Evolutionary conservation across 1,140 invertebrate genomes (phyloP).

Genomic region (Drosophila chauvacae): DNA sequence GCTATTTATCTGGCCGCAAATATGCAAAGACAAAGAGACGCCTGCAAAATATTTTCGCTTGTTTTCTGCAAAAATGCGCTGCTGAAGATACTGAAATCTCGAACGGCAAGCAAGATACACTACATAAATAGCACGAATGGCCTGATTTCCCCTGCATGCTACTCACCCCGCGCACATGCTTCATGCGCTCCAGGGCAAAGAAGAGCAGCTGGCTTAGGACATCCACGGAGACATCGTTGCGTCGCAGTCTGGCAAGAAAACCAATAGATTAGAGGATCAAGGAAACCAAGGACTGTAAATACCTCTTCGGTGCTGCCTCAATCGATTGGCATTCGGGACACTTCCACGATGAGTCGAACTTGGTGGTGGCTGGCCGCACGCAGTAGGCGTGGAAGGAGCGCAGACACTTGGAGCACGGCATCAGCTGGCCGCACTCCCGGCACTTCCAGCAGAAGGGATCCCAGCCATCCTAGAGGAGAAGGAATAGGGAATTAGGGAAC

Average conservation of each 20-base stretch:
- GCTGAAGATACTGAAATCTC: constrained; percentile 54
- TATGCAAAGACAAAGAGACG: constrained; percentile 3
- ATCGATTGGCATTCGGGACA: constrained; percentile 94
- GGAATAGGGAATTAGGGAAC: neutral
- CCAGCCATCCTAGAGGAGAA: constrained; percentile 75
- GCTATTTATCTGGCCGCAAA: neutral
- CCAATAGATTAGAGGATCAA: neutral
- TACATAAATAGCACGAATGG: constrained; percentile 19
- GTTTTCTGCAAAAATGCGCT: constrained; percentile 30
- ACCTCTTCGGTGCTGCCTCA: constrained; percentile 90
- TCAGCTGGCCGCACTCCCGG: constrained; percentile 87
- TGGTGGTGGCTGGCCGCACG: constrained; percentile 86
- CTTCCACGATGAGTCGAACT: constrained; percentile 88
- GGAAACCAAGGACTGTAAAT: neutral
- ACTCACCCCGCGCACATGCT: constrained; percentile 79
- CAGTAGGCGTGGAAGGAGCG: constrained; percentile 93
- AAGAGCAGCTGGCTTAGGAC: constrained; percentile 72
- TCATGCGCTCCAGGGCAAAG: constrained; percentile 79
- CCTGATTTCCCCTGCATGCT: constrained; percentile 5
- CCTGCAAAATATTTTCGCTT: constrained; percentile 52
- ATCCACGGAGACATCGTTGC: constrained; percentile 72
- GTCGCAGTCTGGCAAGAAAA: constrained; percentile 54
- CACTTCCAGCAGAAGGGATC: constrained; percentile 97
- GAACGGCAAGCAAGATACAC: constrained; percentile 31
- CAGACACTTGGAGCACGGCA: constrained; percentile 93